Base-by-base conservation (phyloP, 2,797 vertebrate genomes). In the Trachops cirrhosus region DNA sequence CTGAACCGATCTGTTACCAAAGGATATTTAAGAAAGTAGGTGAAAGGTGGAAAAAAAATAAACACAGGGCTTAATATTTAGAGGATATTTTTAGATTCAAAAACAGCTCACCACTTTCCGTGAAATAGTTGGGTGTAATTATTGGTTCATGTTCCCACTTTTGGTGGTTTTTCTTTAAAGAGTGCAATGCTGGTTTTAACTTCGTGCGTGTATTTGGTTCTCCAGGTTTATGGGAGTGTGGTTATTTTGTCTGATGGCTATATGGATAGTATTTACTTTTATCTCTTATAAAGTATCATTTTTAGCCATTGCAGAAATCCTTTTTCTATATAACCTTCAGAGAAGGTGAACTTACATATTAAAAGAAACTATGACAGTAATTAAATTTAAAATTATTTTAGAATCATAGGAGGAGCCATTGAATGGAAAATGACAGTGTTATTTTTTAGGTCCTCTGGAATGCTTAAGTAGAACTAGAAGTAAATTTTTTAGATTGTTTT, bases 41-140 rank as follows among this genome's bases (percentile, higher is more conserved):
- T 68, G 54, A 82, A 90, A 71, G 21, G 41, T 90, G 26, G 84
- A 39, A 88, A 89, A 89, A 77, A 77, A 88, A 74, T 41, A 83
- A 89, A 84, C 46, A n/a, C 5, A 29, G 87, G 95, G 74, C 86
- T 94, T 94, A 88, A 18, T 93, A 34, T 39, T 96, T 87, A 88
- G 44, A 44, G 92, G 68, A 2, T 97, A 44, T 95, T 96, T 97
- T 97, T 93, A 97, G 80, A 87, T 91, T 44, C 48, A 70, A 92
- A 93, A 84, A 59, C 89, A 96, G 88, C 94, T 97, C 59, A 39
- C 86, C 91, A 11, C 68, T 97, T 98, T 96, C 94, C 24, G 67
- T 46, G 87, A 54, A 95, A 48, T 88, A 19, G 18, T 75, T 16
- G 8, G 57, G 24, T 90, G 7, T 94, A 98, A 93, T 97, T 90